These are phyloP conservation scores for Gracilinanus agilis DNA, from an alignment of 2,113 vertebrate species.

Conservation along the genomic window DNA sequence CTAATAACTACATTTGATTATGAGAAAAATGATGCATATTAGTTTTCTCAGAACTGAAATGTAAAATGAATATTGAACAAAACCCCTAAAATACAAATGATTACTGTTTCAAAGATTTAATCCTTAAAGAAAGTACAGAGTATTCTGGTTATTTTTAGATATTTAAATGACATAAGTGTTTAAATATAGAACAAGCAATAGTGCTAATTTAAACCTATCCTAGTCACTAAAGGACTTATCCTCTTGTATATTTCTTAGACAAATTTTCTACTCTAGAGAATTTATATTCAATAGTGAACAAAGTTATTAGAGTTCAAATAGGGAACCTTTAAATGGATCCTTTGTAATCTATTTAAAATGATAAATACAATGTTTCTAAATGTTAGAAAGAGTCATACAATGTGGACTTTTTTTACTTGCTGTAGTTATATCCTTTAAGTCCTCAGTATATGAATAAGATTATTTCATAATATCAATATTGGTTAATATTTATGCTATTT, in stretches of 20 bases:
- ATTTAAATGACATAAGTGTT: not conserved
- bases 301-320: not conserved
- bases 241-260: not conserved
- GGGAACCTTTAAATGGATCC: not conserved
- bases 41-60: not conserved
- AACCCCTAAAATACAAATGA: not conserved
- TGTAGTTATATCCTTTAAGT: not conserved
- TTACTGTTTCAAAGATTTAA: not conserved
- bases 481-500: not conserved
- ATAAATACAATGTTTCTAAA: not conserved
- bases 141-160: not conserved
- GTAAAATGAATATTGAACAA: not conserved
- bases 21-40: not conserved
- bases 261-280: not conserved
- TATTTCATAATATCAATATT: not conserved
- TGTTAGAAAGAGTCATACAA: not conserved
- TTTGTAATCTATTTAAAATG: not conserved
- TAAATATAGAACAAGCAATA: not conserved
- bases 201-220: not conserved
- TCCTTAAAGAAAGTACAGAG: not conserved
- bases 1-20: not conserved
- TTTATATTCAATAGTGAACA: not conserved
- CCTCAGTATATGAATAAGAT: not conserved
- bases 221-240: not conserved
- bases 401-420: not conserved